Evolutionary conservation across 2,888 invertebrate species (phyloP).

Genomic region (Chironomus riparius): DNA sequence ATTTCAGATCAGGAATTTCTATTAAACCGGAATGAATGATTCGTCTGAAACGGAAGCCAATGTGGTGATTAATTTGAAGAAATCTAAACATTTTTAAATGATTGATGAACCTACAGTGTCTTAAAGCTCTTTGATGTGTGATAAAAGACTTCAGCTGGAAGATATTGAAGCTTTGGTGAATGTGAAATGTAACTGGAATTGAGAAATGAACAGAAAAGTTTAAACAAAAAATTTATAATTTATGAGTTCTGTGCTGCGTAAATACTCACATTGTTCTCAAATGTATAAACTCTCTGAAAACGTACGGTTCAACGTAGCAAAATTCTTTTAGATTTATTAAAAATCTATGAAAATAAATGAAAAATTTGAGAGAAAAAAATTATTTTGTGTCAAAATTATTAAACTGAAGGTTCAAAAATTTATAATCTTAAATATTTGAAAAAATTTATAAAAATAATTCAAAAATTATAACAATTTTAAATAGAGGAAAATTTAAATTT

Average conservation of each 20-base stretch:
- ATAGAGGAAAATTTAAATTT: too few relatives aligned
- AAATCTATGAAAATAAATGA: background rate
- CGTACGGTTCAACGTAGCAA: background rate
- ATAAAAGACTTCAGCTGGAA: conserved; percentile 39
- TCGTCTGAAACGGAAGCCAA: conserved; percentile 45
- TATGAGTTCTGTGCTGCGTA: background rate
- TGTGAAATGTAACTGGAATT: conserved; percentile 56
- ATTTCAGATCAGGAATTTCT: conserved; percentile 56
- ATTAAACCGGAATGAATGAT: conserved; percentile 59
- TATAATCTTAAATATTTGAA: too few relatives aligned
- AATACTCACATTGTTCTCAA: background rate
- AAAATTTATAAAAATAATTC: too few relatives aligned
- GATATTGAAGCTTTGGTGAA: conserved; percentile 51
- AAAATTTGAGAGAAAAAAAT: too few relatives aligned
- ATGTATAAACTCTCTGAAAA: background rate
- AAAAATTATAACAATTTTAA: too few relatives aligned
- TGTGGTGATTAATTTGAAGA: background rate
- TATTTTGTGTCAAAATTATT: too few relatives aligned
- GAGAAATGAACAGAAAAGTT: conserved; percentile 29
- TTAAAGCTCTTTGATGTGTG: conserved; percentile 43
- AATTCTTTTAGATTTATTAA: background rate
- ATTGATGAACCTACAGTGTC: conserved; percentile 47
- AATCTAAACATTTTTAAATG: too few relatives aligned
- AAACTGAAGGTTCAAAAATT: too few relatives aligned
- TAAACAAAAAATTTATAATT: background rate